Evolutionary conservation across 1,140 invertebrate species (phyloP), one percentile per base, ranked within the genome.

Genomic region (Drosophila watanabei): DNA sequence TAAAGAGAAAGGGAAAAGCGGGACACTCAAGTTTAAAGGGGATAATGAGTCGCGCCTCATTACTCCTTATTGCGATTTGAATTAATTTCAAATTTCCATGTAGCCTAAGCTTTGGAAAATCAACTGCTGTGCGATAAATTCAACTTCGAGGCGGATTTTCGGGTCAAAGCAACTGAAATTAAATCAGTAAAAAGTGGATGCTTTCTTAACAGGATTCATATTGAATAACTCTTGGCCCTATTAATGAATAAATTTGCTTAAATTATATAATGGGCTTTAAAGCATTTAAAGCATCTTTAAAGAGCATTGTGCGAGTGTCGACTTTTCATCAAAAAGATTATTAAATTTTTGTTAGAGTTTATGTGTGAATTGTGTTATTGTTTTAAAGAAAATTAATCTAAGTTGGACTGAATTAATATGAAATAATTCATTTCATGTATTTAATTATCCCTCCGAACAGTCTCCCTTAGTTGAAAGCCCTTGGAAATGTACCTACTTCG

Each of bases 51-150:
- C 65, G 58, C 62, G 64, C 56, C 45, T 48, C 79, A 87, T 86
- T 82, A 76, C 63, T 8, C 18, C 49, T 57, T 46, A 63, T 58
- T 68, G 52, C 18, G 20, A 87, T 72, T 72, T 79, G 83, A 87
- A 87, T 87, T 79, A 86, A 87, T 87, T 82, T 82, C 62, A 30
- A 60, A 82, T 82, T 82, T 71, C 35, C 39, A 80, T 76, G 65
- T 45, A 51, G 37, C 54, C 46, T 35, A 49, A 37, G 41, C 51
- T 33, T 33, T 39, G 54, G 33, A 68, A 54, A 70, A 9, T 1
- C n/a, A 37, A 28, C 46, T 16, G 11, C 11, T 51, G 43, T 16
- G 28, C 2, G n/a, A 35, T 37, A n/a, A 49, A 69, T 66, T 69
- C 18, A 69, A 33, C 28, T 18, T 41, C 35, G 30, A 37, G 18